phyloP scores from a whole-genome alignment of 1,140 invertebrate genomes.

The Babylonia areolata region DNA sequence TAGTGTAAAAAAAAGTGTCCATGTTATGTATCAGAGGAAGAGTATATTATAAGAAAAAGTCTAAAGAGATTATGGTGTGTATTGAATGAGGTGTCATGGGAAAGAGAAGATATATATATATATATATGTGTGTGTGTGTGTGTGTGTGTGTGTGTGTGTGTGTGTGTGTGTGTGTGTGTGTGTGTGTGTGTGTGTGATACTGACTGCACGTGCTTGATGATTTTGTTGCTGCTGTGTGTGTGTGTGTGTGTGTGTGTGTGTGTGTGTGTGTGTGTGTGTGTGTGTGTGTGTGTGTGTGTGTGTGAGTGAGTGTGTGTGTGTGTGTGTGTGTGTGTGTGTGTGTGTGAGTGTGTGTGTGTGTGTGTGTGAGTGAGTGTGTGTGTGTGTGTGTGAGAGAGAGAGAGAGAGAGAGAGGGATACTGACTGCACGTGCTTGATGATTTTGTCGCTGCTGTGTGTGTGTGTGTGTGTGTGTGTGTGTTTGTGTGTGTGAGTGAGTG shows the following conservation, averaged over 20 bases:
- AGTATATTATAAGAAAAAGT: too few relatives aligned
- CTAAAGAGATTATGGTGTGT: too few relatives aligned
- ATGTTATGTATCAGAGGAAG: too few relatives aligned
- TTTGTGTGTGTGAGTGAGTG: not conserved
- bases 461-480: too few relatives aligned
- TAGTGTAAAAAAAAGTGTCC: too few relatives aligned
- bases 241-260: not conserved
- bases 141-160: not conserved
- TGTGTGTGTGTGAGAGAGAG: not conserved
- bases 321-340: constrained; percentile 18
- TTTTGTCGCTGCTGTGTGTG: too few relatives aligned
- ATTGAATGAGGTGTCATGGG: too few relatives aligned
- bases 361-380: not conserved
- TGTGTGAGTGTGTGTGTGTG: not conserved
- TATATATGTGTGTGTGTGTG: not conserved
- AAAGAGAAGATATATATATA: too few relatives aligned
- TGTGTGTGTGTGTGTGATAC: not conserved
- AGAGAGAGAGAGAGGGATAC: not conserved
- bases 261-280: not conserved
- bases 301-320: constrained; percentile 25
- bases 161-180: constrained; percentile 6
- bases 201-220: not conserved
- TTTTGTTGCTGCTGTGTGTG: too few relatives aligned
- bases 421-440: not conserved
- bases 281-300: constrained; percentile 14